Conservation (phyloP, 2,888 invertebrate genomes). For the Acronicta psi region DNA sequence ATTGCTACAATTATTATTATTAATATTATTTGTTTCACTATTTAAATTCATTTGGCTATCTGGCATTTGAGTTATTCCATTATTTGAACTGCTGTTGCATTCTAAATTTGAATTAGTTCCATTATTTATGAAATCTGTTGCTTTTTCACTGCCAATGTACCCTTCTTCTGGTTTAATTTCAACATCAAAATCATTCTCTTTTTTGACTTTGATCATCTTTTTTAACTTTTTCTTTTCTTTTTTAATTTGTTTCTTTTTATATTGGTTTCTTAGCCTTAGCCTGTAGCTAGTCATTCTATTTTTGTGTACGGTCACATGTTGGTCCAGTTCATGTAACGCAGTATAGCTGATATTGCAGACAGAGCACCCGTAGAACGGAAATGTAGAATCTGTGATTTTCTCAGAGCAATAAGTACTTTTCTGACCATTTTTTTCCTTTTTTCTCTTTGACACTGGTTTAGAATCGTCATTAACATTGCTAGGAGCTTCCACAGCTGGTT, state of each 20-base stretch:
- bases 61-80: constrained; percentile 1
- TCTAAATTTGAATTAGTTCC: background rate
- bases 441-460: constrained; percentile 56
- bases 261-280: constrained; percentile 74
- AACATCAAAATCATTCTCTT: constrained; percentile 60
- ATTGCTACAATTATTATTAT: background rate
- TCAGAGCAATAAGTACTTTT: constrained; percentile 73
- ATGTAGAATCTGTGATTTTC: constrained; percentile 76
- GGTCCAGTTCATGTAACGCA: constrained; percentile 71
- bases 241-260: constrained; percentile 72
- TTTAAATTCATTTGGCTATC: constrained; percentile 10
- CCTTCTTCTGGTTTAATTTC: constrained; percentile 85
- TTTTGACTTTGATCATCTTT: constrained; percentile 65
- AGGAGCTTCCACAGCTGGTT: constrained; percentile 4
- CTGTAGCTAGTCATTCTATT: constrained; percentile 82
- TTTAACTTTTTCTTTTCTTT: constrained; percentile 74
- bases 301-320: constrained; percentile 77
- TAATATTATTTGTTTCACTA: background rate
- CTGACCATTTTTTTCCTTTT: constrained; percentile 65
- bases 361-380: constrained; percentile 80
- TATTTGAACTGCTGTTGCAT: constrained; percentile 17
- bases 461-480: constrained; percentile 37
- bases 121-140: constrained; percentile 59
- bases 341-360: constrained; percentile 77
- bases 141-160: constrained; percentile 78